Evolutionary conservation across 2,797 vertebrate species (phyloP), one percentile per base, ranked within the genome.

Genomic region (Sebastes kiyomatsui): DNA sequence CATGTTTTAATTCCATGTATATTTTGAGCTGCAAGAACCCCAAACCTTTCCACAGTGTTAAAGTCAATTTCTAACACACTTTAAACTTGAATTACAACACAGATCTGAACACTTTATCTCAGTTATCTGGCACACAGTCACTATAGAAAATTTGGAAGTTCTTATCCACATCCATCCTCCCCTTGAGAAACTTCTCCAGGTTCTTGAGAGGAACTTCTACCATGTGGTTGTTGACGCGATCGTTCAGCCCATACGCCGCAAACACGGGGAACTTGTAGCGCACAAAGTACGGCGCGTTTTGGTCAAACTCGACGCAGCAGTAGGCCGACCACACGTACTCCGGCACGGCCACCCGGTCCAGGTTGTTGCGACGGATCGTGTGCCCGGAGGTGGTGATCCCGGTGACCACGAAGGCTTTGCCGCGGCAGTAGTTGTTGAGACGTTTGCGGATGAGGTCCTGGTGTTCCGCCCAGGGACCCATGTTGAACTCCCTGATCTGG

Each of bases 61-160:
- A 68, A 35, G 7, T 54, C 60, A 14, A 20, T 59, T 35, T 4
- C 20, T 76, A 67, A 62, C 16, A 70, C 11, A 55, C 14, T 42
- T 25, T 61, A 64, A 84, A 62, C 25, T 33, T 64, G 7, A 58
- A 30, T 22, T 25, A 6, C 64, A 52, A 54, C 28, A 65, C 32
- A 46, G 13, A 25, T 28, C 13, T 38, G 35, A 38, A 25, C 20
- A n/a, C 7, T 55, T 27, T 2, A 23, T 33, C 54, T 91, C 61
- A 94, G 13, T 66, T 87, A 14, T 93, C 88, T 59, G 89, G 77
- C 32, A 94, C 88, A 77, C 94, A 96, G 86, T 96, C 94, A 11
- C 90, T 95, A 49, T 95, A 95, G 84, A 96, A 96, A 60, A 96
- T 94, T 89, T 95, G 93, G 86, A 95, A 95, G 88, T 95, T 95